A percentile compares a stretch with the other conserved stretches of the same genome.
Conservation (phyloP, 2,888 invertebrate species). For the Orthosia gothica region DNA sequence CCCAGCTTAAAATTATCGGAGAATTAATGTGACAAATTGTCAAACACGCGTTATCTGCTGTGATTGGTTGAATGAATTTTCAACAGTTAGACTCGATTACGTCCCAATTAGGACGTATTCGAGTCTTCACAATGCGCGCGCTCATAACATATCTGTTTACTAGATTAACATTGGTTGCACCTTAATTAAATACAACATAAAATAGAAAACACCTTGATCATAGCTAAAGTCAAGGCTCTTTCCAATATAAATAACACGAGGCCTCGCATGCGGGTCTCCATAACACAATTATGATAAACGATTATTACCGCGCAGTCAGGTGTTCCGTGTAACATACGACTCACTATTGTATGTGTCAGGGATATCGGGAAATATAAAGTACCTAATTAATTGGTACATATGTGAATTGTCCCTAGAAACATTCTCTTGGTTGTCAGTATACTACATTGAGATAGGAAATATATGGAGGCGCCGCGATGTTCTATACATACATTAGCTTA, state of each 20-base stretch:
- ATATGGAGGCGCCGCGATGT: no score
- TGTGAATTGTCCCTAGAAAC: background rate
- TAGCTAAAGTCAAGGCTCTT: constrained; percentile 3
- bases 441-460: no score
- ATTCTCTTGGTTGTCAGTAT: background rate
- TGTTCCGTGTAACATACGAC: background rate
- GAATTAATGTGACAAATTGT: no score
- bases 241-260: constrained; percentile 1
- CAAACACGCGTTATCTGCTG: no score
- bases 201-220: background rate
- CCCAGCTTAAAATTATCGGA: no score
- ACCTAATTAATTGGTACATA: background rate
- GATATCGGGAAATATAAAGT: background rate
- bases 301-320: constrained; percentile 1
- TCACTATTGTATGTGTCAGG: constrained; percentile 7
- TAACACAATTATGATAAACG: constrained; percentile 21
- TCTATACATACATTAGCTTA: no score
- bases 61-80: no score
- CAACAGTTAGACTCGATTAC: no score
- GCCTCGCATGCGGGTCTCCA: background rate
- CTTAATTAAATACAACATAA: no score
- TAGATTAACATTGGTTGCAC: background rate
- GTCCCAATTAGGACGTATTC: no score
- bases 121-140: no score
- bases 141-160: background rate